Percentiles rank a stretch among this genome's conserved stretches.
phyloP scores from a whole-genome alignment of 1,140 invertebrate genomes.

The Drosophila pruinosa region DNA sequence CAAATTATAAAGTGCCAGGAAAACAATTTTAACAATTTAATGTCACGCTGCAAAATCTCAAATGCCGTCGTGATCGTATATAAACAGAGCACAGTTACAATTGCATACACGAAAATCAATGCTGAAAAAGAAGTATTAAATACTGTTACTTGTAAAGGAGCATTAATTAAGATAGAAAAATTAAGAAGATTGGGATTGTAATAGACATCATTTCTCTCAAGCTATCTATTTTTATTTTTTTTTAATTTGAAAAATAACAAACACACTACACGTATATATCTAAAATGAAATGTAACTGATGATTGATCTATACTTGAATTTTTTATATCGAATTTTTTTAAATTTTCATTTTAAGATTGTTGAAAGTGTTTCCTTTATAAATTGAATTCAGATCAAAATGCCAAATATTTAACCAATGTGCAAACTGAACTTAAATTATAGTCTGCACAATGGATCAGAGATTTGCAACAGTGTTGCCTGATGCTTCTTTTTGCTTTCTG shows the following conservation, averaged over 20 bases:
- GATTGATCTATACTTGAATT: too few relatives aligned
- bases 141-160: too few relatives aligned
- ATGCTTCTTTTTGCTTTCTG: conserved; percentile 10
- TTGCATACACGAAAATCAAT: not conserved
- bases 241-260: too few relatives aligned
- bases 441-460: conserved; percentile 46
- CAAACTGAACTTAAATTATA: conserved; percentile 48
- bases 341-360: not conserved
- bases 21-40: conserved; percentile 81
- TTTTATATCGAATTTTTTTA: not conserved
- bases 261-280: too few relatives aligned
- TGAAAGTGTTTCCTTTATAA: too few relatives aligned
- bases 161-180: too few relatives aligned
- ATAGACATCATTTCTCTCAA: too few relatives aligned
- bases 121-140: too few relatives aligned
- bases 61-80: conserved; percentile 62
- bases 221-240: too few relatives aligned
- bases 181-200: too few relatives aligned
- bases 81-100: conserved; percentile 63
- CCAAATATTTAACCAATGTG: conserved; percentile 45
- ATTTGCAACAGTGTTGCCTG: conserved; percentile 67
- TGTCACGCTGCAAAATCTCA: conserved; percentile 59
- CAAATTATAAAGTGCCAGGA: conserved; percentile 79
- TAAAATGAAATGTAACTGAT: too few relatives aligned
- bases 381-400: too few relatives aligned